A percentile compares a stretch with the other conserved stretches of the same genome.
Evolutionary conservation across 1,140 invertebrate species (phyloP).

Genomic region (Lysiphlebus fabarum): DNA sequence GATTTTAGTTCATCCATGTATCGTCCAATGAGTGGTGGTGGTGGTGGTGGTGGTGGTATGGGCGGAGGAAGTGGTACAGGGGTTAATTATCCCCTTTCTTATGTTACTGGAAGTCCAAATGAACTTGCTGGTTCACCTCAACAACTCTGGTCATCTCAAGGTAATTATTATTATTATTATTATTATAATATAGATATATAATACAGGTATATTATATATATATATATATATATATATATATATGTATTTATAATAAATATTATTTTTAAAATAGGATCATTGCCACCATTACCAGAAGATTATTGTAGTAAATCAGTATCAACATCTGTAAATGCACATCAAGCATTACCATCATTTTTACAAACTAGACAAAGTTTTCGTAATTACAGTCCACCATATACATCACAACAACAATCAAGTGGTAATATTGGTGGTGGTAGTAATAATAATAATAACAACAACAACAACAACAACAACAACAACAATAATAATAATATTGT

Average conservation of each 20-base stretch:
- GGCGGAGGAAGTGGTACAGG: conserved; percentile 27
- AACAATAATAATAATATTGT: too few species aligned
- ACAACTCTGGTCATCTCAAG: conserved; percentile 40
- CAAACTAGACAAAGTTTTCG: conserved; percentile 37
- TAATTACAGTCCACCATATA: conserved; percentile 40
- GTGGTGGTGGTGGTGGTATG: conserved; percentile 21
- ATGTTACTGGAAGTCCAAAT: conserved; percentile 37
- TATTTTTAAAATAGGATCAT: conserved; percentile 23
- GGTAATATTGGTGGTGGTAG: conserved; percentile 2
- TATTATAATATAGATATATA: not conserved
- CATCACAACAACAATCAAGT: conserved; percentile 35
- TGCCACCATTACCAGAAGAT: conserved; percentile 38
- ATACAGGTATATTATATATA: not conserved
- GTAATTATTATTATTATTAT: too few species aligned
- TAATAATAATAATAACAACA: conserved; percentile 27
- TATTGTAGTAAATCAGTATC: conserved; percentile 37
- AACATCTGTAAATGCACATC: conserved; percentile 36
- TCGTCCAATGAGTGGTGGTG: conserved; percentile 37
- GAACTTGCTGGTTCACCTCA: conserved; percentile 38
- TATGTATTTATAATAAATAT: conserved; percentile 1
- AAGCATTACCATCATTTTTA: conserved; percentile 43
- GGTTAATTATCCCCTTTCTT: conserved; percentile 35
- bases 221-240: not conserved
- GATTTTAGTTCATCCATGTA: conserved; percentile 43
- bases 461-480: too few species aligned